Evolutionary conservation across 1,140 invertebrate species (phyloP).

Genomic region (Ceratitis capitata): DNA sequence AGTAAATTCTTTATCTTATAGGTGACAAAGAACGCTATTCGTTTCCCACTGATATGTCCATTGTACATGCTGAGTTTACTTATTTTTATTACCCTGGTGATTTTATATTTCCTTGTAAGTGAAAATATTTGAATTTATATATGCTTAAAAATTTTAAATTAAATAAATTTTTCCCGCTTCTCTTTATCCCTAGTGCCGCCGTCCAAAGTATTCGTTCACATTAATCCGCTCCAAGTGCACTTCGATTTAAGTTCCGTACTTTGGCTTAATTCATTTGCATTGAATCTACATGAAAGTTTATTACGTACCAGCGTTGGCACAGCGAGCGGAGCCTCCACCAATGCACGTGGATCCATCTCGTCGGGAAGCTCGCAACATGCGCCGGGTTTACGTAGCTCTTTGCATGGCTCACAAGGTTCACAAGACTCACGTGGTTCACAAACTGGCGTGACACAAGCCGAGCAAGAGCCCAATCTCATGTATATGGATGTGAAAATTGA

Average conservation of each 20-base stretch:
- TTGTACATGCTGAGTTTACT: conserved; percentile 94
- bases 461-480: conserved; percentile 68
- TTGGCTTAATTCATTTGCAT: conserved; percentile 93
- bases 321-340: conserved; percentile 45
- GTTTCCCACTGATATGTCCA: conserved; percentile 87
- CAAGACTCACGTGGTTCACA: background rate
- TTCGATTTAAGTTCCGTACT: conserved; percentile 87
- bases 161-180: background rate
- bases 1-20: conserved; percentile 57
- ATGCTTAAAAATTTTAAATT: background rate
- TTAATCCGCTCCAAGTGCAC: conserved; percentile 87
- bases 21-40: conserved; percentile 86
- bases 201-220: conserved; percentile 89
- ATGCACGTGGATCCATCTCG: conserved; percentile 55
- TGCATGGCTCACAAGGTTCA: conserved; percentile 37
- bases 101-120: conserved; percentile 88
- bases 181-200: conserved; percentile 79
- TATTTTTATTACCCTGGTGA: conserved; percentile 97
- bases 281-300: conserved; percentile 85
- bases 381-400: too few relatives aligned
- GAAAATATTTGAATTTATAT: background rate
- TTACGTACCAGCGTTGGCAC: conserved; percentile 65
- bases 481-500: conserved; percentile 90
- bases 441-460: conserved; percentile 51
- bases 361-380: conserved; percentile 50